Percentiles rank a stretch among this genome's conserved stretches.
Conservation (phyloP, 2,797 vertebrate genomes). For the Xiphorhynchus erythropygius region DNA sequence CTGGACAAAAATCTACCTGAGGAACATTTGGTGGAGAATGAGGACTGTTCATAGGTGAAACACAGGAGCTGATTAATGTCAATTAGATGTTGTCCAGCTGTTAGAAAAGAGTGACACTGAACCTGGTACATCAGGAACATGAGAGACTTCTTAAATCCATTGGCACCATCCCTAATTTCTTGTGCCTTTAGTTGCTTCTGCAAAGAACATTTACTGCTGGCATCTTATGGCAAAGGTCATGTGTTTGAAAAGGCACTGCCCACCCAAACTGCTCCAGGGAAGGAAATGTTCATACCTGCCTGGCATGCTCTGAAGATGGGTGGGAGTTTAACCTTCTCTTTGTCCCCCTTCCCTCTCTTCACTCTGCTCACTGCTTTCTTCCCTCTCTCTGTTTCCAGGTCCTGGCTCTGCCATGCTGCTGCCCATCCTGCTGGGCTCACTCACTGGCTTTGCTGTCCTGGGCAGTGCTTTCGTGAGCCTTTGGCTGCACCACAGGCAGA, state of each 20-base stretch:
- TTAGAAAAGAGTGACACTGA: not conserved
- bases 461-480: not conserved
- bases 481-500: conserved; percentile 11
- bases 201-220: not conserved
- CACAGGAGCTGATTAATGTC: not conserved
- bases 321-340: not conserved
- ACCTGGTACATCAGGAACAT: not conserved
- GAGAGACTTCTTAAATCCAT: not conserved
- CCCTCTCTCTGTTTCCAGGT: not conserved
- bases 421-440: conserved; percentile 24
- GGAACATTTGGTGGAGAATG: not conserved
- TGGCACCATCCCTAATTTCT: not conserved
- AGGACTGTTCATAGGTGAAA: not conserved
- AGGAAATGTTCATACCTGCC: not conserved
- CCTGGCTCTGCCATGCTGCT: not conserved
- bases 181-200: not conserved
- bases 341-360: not conserved
- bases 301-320: not conserved
- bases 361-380: not conserved
- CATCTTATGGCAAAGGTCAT: not conserved
- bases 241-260: not conserved
- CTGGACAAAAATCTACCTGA: not conserved
- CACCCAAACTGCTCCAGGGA: not conserved
- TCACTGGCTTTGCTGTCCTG: not conserved
- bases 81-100: not conserved